Evolutionary conservation across 1,140 invertebrate genomes (phyloP), one percentile per base, ranked within the genome.

Genomic region (Camponotus pennsylvanicus): DNA sequence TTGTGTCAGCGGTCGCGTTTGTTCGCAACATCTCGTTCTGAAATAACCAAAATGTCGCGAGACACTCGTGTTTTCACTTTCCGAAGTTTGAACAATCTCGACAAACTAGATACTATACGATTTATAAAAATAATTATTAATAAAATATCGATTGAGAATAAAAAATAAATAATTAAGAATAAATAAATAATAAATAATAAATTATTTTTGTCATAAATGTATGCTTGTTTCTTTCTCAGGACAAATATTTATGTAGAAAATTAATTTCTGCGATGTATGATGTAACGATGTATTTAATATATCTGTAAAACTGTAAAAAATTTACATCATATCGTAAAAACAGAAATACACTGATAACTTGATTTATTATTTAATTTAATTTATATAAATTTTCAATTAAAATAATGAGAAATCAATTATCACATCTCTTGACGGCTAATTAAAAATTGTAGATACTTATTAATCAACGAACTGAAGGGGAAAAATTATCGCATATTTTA

Each of bases 1-100:
- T 90, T 90, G 89, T 88, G 80, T 90, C 89, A 90, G 89, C 86
- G 76, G 71, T 78, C 75, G 15, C 66, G 49, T 71, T 75, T 55
- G 67, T 61, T 37, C 71, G n/a, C n/a, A n/a, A 69, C 85, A 57
- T 71, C 57, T 86, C 76, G 66, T 34, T 57, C 61, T 40, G 57
- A 76, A 89, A 88, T 89, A 88, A 88, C 75, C 45, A 18, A 52
- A 49, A 15, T 61, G 77, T 61, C 77, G 34, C 79, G 66, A 88
- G 21, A 18, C 34, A 42, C 42, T 55, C n/a, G 27, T 52, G 45
- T 64, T 77, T 6, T 9, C 34, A 57, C n/a, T 42, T 4, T 45
- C 34, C 55, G 18, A n/a, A 13, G 18, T 49, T 34, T 64, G 13
- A 69, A 40, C 4, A 49, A 55, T 9, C 7, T 55, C 34, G 77